Evolutionary conservation across 2,113 vertebrate genomes (phyloP).

Genomic region (Phoxinus phoxinus): DNA sequence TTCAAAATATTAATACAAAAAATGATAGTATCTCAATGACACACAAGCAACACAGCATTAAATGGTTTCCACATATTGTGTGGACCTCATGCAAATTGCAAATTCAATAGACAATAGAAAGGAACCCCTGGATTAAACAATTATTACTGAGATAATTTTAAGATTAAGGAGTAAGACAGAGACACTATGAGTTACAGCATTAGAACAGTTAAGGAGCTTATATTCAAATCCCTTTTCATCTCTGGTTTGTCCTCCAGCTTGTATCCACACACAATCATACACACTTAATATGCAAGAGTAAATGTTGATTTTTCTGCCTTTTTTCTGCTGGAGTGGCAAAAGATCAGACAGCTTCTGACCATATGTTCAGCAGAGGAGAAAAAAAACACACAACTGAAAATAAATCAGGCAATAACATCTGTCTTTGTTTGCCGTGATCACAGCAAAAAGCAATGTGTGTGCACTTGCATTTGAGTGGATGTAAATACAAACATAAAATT

Average conservation of each 20-base stretch:
- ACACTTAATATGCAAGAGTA: conserved; percentile 29
- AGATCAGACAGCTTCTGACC: conserved; percentile 26
- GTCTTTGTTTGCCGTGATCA: background rate
- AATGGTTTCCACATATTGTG: too few species aligned
- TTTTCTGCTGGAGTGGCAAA: background rate
- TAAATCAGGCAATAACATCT: conserved; percentile 29
- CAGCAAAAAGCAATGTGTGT: background rate
- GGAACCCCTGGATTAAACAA: too few species aligned
- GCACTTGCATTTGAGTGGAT: background rate
- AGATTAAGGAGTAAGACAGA: background rate
- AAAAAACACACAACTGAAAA: conserved; percentile 25
- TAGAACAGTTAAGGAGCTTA: background rate
- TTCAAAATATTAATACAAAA: too few species aligned
- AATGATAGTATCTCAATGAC: too few species aligned
- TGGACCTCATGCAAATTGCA: too few species aligned
- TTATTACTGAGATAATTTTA: background rate
- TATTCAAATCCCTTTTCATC: conserved; percentile 5
- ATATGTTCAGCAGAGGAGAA: conserved; percentile 21
- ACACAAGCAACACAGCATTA: too few species aligned
- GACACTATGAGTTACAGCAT: background rate
- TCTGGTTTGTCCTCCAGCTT: conserved; percentile 9
- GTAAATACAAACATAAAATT: background rate
- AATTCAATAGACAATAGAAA: too few species aligned
- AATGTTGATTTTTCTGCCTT: conserved; percentile 25
- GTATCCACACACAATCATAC: background rate